Evolutionary conservation across 2,797 vertebrate genomes (phyloP).

Genomic region (Hippoglossus hippoglossus): DNA sequence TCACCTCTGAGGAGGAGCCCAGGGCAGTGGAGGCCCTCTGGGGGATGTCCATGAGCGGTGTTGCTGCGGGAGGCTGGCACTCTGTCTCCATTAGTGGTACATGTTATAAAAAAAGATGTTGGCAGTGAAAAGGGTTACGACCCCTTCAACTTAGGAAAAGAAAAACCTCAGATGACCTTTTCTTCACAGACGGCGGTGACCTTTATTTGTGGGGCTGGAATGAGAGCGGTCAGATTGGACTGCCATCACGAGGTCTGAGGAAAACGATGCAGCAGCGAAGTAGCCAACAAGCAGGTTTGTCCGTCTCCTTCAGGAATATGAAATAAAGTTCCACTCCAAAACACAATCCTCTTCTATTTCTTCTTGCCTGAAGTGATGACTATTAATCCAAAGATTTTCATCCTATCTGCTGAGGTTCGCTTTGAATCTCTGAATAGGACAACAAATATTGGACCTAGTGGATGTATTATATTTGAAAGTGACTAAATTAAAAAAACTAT

Average conservation of each 20-base stretch:
- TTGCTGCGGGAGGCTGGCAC: constrained; percentile 94
- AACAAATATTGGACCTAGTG: no score
- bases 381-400: background rate
- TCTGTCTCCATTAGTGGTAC: constrained; percentile 89
- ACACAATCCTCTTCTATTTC: background rate
- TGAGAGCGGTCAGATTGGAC: constrained; percentile 92
- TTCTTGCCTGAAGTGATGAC: background rate
- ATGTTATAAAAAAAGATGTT: constrained; percentile 18
- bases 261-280: constrained; percentile 33
- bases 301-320: background rate
- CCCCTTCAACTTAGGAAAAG: background rate
- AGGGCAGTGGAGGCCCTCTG: constrained; percentile 88
- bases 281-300: constrained; percentile 50
- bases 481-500: no score
- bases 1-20: constrained; percentile 86
- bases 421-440: background rate
- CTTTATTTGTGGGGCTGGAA: constrained; percentile 98
- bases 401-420: background rate
- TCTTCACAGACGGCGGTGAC: constrained; percentile 87
- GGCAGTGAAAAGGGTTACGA: background rate
- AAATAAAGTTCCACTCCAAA: background rate
- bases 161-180: background rate
- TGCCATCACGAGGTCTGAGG: constrained; percentile 84
- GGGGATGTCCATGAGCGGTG: constrained; percentile 84
- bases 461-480: no score